Evolutionary conservation across 2,113 vertebrate genomes (phyloP).

Genomic region (Terrapene triunguis): DNA sequence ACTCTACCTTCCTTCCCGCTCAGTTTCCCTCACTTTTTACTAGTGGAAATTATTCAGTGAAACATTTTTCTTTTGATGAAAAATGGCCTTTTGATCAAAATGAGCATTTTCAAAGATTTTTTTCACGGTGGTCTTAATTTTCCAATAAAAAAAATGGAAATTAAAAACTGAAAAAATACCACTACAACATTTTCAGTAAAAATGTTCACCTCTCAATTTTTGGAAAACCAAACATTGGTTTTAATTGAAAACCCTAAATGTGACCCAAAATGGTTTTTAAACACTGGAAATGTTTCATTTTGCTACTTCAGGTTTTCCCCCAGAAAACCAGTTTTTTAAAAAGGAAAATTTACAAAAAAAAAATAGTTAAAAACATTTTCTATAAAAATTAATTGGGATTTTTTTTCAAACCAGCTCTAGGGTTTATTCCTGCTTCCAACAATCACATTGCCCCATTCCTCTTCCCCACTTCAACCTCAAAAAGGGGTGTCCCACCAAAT

Average conservation of each 20-base stretch:
- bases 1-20: neutral
- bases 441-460: neutral
- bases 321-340: neutral
- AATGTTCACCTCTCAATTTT: neutral
- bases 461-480: neutral
- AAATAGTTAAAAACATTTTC: neutral
- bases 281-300: neutral
- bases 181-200: neutral
- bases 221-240: neutral
- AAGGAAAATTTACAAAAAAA: neutral
- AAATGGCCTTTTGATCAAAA: neutral
- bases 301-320: neutral
- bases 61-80: neutral
- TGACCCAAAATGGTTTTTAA: neutral
- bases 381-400: neutral
- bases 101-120: neutral
- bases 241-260: neutral
- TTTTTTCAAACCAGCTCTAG: neutral
- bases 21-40: neutral
- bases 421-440: neutral
- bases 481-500: neutral
- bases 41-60: neutral
- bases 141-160: neutral
- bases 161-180: neutral
- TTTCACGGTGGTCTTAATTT: neutral